A percentile compares a stretch with the other conserved stretches of the same genome.
Conservation (phyloP, 1,140 invertebrate genomes). For the Drosophila dunni region DNA sequence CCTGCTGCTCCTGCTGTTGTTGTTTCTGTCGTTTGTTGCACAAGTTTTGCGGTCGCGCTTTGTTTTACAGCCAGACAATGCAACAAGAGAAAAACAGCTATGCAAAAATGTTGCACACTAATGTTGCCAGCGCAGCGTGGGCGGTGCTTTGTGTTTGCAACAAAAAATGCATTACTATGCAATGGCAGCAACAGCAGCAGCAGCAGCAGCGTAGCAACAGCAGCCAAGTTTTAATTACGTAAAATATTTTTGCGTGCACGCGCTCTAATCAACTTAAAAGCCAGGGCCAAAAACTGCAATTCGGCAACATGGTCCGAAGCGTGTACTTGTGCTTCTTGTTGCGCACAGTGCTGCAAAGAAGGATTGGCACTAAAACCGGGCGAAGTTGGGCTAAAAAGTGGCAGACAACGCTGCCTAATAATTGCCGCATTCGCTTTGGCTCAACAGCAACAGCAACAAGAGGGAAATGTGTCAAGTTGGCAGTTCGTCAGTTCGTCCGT, state of each 20-base stretch:
- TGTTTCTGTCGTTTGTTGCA: constrained; percentile 63
- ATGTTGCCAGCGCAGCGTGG: constrained; percentile 9
- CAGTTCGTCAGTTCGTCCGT: constrained; percentile 31
- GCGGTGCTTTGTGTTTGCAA: constrained; percentile 8
- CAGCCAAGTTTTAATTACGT: constrained; percentile 80
- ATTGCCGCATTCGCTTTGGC: constrained; percentile 36
- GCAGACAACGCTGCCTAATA: constrained; percentile 29
- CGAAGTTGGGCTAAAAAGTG: constrained; percentile 36
- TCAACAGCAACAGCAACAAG: constrained; percentile 10
- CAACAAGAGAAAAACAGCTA: constrained; percentile 37
- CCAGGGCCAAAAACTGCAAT: constrained; percentile 58
- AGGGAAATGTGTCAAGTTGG: constrained; percentile 28
- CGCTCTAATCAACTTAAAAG: constrained; percentile 80
- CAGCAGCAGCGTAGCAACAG: constrained; percentile 13
- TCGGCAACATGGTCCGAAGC: constrained; percentile 58
- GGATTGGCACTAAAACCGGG: constrained; percentile 26
- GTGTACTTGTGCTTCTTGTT: constrained; percentile 44
- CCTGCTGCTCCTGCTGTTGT: constrained; percentile 1
- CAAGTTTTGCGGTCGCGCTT: constrained; percentile 74
- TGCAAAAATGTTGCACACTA: constrained; percentile 42
- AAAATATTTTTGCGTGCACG: constrained; percentile 76
- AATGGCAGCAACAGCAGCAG: constrained; percentile 21
- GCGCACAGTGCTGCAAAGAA: constrained; percentile 6
- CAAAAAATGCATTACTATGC: constrained; percentile 48
- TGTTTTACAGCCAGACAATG: constrained; percentile 72